Conservation (phyloP, 2,888 invertebrate genomes). For the Heliconius cydno region DNA sequence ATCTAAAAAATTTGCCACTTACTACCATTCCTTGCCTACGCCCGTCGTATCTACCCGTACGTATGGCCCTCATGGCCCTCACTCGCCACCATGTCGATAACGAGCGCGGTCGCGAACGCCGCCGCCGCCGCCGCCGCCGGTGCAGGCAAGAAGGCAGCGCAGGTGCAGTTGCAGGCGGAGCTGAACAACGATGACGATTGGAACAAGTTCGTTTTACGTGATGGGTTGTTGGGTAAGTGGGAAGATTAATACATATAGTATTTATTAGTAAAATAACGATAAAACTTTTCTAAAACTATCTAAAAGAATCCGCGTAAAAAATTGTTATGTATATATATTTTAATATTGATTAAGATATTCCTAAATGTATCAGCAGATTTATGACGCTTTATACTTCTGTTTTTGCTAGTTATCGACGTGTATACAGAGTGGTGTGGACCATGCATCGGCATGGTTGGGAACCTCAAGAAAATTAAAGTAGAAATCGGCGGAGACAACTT, state of each 20-base stretch:
- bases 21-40: background rate
- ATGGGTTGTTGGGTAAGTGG: slow-evolving; percentile 88
- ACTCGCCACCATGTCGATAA: slow-evolving; percentile 68
- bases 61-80: slow-evolving; percentile 49
- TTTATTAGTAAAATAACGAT: background rate
- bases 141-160: slow-evolving; percentile 88
- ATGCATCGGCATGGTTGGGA: slow-evolving; percentile 92
- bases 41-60: slow-evolving; percentile 29
- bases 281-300: too few species aligned
- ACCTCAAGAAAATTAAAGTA: slow-evolving; percentile 92
- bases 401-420: slow-evolving; percentile 88
- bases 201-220: slow-evolving; percentile 88
- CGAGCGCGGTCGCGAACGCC: slow-evolving; percentile 73
- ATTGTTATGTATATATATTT: too few species aligned
- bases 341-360: too few species aligned
- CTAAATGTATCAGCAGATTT: too few species aligned
- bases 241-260: background rate
- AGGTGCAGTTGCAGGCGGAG: slow-evolving; percentile 91
- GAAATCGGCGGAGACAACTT: slow-evolving; percentile 93
- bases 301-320: too few species aligned
- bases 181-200: slow-evolving; percentile 93
- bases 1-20: background rate
- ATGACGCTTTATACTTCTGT: background rate
- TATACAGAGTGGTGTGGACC: slow-evolving; percentile 97
- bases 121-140: slow-evolving; percentile 75